Evolutionary conservation across 2,113 vertebrate genomes (phyloP), one percentile per base, ranked within the genome.

Genomic region (Mormyrus iriodes): DNA sequence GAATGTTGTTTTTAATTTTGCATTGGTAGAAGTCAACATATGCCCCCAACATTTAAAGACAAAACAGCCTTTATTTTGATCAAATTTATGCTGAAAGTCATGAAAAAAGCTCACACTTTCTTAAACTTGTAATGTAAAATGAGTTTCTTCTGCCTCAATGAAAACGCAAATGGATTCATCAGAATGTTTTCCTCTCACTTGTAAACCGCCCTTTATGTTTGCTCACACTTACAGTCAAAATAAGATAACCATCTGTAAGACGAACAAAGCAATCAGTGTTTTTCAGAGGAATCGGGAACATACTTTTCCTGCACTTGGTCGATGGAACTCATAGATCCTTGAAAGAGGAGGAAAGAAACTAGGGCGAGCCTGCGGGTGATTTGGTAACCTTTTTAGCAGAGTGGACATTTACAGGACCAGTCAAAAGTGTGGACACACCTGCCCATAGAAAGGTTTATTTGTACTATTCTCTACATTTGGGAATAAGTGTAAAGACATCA

Each of bases 281-380:
- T 90, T 88, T 92, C 92, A 92, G 88, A 52, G 65, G 69, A 92
- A 91, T 53, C 42, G 58, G 61, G 24, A 90, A 86, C 93, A 90
- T 91, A 92, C 83, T 93, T 91, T 92, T 92, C 89, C 92, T 88
- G 91, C 92, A 94, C 91, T 91, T 93, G 90, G 58, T 65, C 58
- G 42, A 86, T 61, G 91, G 92, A 91, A 89, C 76, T 61, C 12
- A 69, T 89, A 39, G 90, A 65, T 89, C 53, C 39, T 46, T 53
- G 52, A 85, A 90, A 12, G 79, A 79, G 53, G 4, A 87, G 85
- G 61, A 61, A 76, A 90, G 39, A 44, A 49, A 27, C 85, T 3
- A 27, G 21, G 76, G 9, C 9, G 39, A 21, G 44, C 73, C 46
- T 44, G 79, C 8, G 17, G 39, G 79, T 19, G 31, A 35, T 82